These are phyloP conservation scores for Ceratosolen fusciceps DNA, from an alignment of 1,140 invertebrate species.

Conservation along the genomic window DNA sequence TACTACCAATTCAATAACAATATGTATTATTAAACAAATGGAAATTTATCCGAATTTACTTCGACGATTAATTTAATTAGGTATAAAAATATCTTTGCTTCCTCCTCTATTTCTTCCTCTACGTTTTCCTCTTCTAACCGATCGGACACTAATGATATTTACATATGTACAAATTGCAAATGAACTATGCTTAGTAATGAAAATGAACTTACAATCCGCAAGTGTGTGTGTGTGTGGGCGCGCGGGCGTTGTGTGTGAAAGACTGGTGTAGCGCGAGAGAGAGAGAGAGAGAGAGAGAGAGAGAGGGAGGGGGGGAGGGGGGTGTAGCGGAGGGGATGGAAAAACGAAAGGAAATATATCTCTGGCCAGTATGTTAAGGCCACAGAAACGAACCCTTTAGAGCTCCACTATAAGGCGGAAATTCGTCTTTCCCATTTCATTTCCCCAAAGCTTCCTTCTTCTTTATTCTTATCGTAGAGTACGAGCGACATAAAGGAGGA, in stretches of 20 bases:
- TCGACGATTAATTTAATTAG: slow-evolving; percentile 15
- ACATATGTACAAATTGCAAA: slow-evolving; percentile 51
- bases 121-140: no score
- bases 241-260: neutral
- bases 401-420: neutral
- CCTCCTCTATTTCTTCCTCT: no score
- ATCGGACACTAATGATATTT: slow-evolving; percentile 45
- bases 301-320: no score
- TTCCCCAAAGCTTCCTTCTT: neutral
- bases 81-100: slow-evolving; percentile 50
- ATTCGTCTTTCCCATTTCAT: slow-evolving; percentile 17
- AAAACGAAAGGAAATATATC: neutral
- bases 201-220: neutral
- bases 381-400: neutral
- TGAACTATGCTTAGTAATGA: slow-evolving; percentile 33
- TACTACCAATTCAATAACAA: no score
- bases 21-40: no score
- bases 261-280: neutral
- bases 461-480: neutral
- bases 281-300: no score
- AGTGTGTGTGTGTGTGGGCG: neutral
- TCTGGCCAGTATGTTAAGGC: neutral
- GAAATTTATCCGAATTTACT: no score
- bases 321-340: no score
- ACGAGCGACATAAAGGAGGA: neutral